Evolutionary conservation across 2,888 invertebrate species (phyloP), one percentile per base, ranked within the genome.

Genomic region (Heliconius aoede): DNA sequence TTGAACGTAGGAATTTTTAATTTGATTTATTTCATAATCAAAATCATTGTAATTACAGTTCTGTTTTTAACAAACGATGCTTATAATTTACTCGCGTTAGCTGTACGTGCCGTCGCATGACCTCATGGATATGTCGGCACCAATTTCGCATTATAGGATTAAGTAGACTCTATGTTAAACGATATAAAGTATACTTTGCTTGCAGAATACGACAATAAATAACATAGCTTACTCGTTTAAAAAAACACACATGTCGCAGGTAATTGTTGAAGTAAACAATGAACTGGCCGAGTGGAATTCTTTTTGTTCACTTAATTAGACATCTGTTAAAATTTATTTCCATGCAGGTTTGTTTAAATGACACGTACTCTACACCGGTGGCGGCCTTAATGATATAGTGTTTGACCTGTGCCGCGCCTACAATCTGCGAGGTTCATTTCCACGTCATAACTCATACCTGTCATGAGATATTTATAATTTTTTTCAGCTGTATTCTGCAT

Each of bases 101-200:
- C 74, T 55, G 75, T 71, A 78, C 77, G 79, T 79, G 76, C 73
- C 73, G 58, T 73, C 73, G 74, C 79, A 78, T 76, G 76, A 71
- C 76, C 68, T 76, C 51, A 32, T 76, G 69, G 46, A 60, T 68
- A 73, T 76, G 64, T 69, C 62, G 40, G 46, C 62, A 51, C 69
- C 69, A 69, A 69, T 76, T 73, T 78, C 32, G 69, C 67, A 71
- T 71, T 73, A 73, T 46, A 36, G 78, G 76, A 76, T 73, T 73
- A 71, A 73, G 76, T 65, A 64, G 46, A 61, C 61, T 77, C 72
- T 77, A 74, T 65, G 26, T 68, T 72, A 76, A 72, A 51, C 75
- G 75, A 11, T 76, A 74, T 65, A 74, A 72, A 77, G 72, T 55
- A 67, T 72, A 77, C 51, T 68, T 72, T 51, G 46, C 64, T 58